Base-by-base conservation (phyloP, 2,797 vertebrate genomes). In the Manis pentadactyla region DNA sequence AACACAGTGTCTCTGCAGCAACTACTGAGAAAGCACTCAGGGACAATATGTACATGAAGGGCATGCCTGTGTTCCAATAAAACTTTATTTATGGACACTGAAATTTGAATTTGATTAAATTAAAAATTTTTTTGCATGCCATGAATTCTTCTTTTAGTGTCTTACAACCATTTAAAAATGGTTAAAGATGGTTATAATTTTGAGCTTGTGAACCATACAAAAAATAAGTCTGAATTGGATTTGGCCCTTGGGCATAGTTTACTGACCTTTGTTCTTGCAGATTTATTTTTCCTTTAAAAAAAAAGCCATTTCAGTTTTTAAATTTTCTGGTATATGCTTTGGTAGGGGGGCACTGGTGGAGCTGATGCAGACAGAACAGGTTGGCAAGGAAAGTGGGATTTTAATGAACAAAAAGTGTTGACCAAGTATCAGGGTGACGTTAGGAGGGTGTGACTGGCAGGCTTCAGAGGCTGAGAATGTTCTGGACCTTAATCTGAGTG, bases 271-370 rank as follows among this genome's bases (percentile, higher is more conserved):
- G 55, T 78, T 89, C 74, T 61, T 63, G 46, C 49, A 12, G 19
- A 75, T 84, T 86, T 61, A 27, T 81, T 64, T 77, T 53, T 23
- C 37, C 7, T 66, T n/a, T 17, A 69, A 73, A 69, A 51, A 42
- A 37, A 46, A 42, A 17, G 31, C 0, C 4, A 0, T 29, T 51
- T 75, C 19, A 10, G 46, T 27, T 87, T 91, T 81, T 39, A 63
- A 25, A 37, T 27, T 84, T 90, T 51, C 51, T 21, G 78, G 59
- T 42, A 2, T 74, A 19, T 2, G n/a, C n/a, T 53, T 49, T 25
- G 31, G n/a, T n/a, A n/a, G n/a, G 2, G 51, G 0, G 8, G 51
- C 21, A 0, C 3, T 4, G 17, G 31, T 7, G 0, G 0, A 2
- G 18, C 5, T 39, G 4, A 0, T 15, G 39, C 19, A 6, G 49